phyloP scores from a whole-genome alignment of 2,113 vertebrate species.

The Chitala chitala region DNA sequence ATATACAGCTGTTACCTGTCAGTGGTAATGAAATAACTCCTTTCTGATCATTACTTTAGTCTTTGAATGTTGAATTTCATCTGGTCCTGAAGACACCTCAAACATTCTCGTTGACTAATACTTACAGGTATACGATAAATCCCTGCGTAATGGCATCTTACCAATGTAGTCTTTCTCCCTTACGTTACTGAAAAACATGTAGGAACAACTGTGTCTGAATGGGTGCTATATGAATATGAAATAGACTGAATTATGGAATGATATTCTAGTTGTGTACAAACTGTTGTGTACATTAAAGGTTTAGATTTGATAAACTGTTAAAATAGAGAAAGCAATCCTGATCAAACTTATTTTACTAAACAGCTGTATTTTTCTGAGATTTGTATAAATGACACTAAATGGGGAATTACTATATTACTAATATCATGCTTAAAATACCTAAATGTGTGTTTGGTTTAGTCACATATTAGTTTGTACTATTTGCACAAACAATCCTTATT shows the following conservation, averaged over 20 bases:
- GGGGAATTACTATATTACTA: conserved; percentile 1
- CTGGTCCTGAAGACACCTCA: conserved; percentile 16
- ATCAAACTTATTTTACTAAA: not conserved
- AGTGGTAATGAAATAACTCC: too few species aligned
- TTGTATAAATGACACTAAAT: not conserved
- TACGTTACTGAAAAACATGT: not conserved
- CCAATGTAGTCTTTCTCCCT: not conserved
- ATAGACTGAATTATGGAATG: not conserved
- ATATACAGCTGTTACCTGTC: conserved; percentile 12
- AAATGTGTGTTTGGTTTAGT: not conserved
- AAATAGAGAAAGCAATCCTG: not conserved
- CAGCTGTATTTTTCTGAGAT: not conserved
- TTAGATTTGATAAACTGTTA: not conserved
- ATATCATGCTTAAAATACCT: not conserved
- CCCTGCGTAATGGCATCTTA: conserved; percentile 1
- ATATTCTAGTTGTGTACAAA: not conserved
- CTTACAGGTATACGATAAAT: not conserved
- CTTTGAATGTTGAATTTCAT: conserved; percentile 41
- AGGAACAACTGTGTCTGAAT: not conserved
- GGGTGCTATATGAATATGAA: not conserved
- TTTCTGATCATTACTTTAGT: conserved; percentile 34
- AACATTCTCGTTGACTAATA: not conserved
- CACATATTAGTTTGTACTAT: conserved; percentile 13
- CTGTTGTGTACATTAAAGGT: not conserved
- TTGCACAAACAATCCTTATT: conserved; percentile 43